These are phyloP conservation scores for Sebastes nivosus DNA, from an alignment of 2,797 vertebrate species.

Conservation along the genomic window DNA sequence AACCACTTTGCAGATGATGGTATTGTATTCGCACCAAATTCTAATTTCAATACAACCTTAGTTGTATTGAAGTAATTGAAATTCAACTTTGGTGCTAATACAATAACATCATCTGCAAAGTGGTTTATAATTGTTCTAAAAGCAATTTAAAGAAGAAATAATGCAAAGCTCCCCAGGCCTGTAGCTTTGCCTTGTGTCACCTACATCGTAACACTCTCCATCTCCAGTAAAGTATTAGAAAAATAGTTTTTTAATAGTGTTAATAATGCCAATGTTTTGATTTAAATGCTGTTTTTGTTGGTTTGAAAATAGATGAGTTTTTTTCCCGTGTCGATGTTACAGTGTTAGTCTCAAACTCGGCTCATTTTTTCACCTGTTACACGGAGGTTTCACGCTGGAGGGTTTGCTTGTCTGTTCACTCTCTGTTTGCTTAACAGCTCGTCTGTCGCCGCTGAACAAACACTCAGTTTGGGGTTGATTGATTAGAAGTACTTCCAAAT, in stretches of 20 bases:
- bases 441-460: neutral
- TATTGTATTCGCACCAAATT: neutral
- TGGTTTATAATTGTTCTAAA: neutral
- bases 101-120: slow-evolving; percentile 8
- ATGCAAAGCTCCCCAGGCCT: neutral
- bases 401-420: neutral
- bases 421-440: neutral
- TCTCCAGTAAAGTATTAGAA: slow-evolving; percentile 65
- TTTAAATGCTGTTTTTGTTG: slow-evolving; percentile 22
- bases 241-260: slow-evolving; percentile 45
- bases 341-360: slow-evolving; percentile 41
- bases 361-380: neutral
- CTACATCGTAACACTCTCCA: slow-evolving; percentile 41
- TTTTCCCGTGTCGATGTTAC: slow-evolving; percentile 20
- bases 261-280: slow-evolving; percentile 43
- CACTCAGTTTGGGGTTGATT: neutral
- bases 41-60: neutral
- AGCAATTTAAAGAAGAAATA: neutral
- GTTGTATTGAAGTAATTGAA: slow-evolving; percentile 14
- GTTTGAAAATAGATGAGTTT: neutral
- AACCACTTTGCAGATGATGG: neutral
- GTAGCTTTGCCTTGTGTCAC: slow-evolving; percentile 39
- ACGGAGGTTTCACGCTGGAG: neutral
- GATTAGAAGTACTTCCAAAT: neutral
- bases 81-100: neutral